These are phyloP conservation scores for Poeciliopsis retropinna DNA, from an alignment of 2,113 vertebrate species.

Conservation along the genomic window DNA sequence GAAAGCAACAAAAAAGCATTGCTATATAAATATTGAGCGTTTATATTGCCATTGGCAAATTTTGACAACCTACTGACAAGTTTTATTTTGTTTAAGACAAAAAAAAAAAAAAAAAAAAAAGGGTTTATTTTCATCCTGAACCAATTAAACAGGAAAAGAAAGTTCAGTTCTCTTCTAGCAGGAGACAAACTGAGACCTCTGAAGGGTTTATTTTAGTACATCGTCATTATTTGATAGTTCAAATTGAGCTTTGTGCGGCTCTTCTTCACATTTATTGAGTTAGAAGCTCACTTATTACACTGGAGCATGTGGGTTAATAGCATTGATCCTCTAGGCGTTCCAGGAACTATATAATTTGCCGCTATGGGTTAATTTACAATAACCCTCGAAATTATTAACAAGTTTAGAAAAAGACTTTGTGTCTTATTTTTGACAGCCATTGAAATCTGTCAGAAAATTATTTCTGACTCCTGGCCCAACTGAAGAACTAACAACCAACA, in stretches of 20 bases:
- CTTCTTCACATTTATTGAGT: neutral
- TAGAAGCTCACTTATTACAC: neutral
- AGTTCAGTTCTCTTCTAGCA: neutral
- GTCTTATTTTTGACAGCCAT: no score
- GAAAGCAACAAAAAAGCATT: conserved; percentile 13
- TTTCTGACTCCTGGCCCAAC: no score
- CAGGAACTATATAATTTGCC: neutral
- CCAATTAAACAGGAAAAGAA: neutral
- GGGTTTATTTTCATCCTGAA: neutral
- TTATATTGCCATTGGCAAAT: neutral
- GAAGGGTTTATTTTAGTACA: neutral
- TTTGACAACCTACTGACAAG: neutral
- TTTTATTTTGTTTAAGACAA: neutral
- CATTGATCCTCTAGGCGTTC: neutral
- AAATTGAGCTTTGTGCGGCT: no score
- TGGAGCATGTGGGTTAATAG: neutral
- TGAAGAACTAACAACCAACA: no score
- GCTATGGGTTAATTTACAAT: neutral
- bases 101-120: neutral
- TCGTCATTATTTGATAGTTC: neutral
- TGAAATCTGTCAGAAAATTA: no score
- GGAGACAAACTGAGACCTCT: neutral
- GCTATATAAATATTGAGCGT: neutral
- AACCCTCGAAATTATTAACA: no score
- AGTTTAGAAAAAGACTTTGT: no score